Evolutionary conservation across 2,888 invertebrate species (phyloP).

Genomic region (Leptopilina syphax): DNA sequence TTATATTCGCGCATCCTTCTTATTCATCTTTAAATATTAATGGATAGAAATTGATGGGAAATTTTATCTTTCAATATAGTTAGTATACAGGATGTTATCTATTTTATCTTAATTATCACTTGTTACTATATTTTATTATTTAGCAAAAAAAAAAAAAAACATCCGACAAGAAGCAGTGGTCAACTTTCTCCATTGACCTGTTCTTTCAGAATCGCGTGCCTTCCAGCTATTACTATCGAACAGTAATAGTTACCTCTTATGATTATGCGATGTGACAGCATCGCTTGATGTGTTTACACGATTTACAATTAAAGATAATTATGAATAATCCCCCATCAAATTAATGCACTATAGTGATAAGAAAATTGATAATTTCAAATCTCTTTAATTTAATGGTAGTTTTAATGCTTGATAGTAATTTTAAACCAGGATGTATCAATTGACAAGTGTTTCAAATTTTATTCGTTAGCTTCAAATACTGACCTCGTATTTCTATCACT

Average conservation of each 20-base stretch:
- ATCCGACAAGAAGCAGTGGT: conserved; percentile 65
- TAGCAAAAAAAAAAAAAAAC: background rate
- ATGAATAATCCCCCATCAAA: too few relatives aligned
- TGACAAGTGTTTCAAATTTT: too few relatives aligned
- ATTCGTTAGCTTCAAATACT: too few relatives aligned
- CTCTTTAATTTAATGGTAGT: too few relatives aligned
- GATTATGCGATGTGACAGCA: conserved; percentile 40
- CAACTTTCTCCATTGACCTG: conserved; percentile 71
- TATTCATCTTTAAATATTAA: too few relatives aligned
- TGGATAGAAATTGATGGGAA: background rate
- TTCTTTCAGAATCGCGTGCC: conserved; percentile 63
- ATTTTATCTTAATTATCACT: background rate
- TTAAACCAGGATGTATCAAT: too few relatives aligned
- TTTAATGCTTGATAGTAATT: too few relatives aligned
- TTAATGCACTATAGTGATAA: too few relatives aligned
- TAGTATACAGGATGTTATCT: background rate
- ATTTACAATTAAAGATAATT: too few relatives aligned
- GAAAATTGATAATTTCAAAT: too few relatives aligned
- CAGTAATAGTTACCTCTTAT: conserved; percentile 41
- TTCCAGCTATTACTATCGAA: conserved; percentile 55
- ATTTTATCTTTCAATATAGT: background rate
- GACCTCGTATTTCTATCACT: too few relatives aligned
- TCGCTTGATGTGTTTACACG: background rate
- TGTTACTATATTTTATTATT: background rate
- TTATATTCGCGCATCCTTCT: too few relatives aligned